Conservation (phyloP, 2,113 vertebrate genomes). For the Menura novaehollandiae region DNA sequence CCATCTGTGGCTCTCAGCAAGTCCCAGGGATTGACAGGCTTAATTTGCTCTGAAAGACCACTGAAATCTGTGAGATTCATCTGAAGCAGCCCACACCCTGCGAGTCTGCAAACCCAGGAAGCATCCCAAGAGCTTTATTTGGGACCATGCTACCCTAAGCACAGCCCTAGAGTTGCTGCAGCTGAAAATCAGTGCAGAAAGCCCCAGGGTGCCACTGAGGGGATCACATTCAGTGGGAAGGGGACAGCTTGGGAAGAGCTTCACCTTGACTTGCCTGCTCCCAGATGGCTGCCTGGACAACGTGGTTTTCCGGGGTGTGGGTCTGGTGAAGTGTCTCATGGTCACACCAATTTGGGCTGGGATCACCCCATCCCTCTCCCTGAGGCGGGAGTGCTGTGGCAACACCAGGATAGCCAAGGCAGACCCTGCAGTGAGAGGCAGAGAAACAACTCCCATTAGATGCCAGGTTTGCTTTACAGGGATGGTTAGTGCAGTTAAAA, state of each 20-base stretch:
- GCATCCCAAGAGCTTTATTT: neutral
- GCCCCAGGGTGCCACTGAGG: neutral
- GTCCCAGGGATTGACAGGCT: neutral
- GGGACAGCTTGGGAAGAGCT: neutral
- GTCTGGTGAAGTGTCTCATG: neutral
- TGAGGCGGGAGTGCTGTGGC: neutral
- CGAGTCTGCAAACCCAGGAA: neutral
- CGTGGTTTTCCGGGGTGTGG: neutral
- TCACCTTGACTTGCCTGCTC: neutral
- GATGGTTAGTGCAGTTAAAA: neutral
- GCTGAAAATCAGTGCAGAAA: neutral
- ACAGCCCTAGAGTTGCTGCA: accelerated
- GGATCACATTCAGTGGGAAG: neutral
- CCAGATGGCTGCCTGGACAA: neutral
- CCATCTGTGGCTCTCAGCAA: neutral
- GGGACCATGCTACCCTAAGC: neutral
- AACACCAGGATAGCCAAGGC: neutral
- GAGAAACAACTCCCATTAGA: neutral
- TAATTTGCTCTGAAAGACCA: neutral
- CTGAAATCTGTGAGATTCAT: neutral
- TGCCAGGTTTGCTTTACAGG: neutral
- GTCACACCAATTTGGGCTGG: neutral
- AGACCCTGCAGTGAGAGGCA: neutral
- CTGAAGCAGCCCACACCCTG: neutral
- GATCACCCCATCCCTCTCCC: neutral